A percentile compares a stretch with the other conserved stretches of the same genome.
Evolutionary conservation across 2,113 vertebrate species (phyloP).

Genomic region (Euleptes europaea): DNA sequence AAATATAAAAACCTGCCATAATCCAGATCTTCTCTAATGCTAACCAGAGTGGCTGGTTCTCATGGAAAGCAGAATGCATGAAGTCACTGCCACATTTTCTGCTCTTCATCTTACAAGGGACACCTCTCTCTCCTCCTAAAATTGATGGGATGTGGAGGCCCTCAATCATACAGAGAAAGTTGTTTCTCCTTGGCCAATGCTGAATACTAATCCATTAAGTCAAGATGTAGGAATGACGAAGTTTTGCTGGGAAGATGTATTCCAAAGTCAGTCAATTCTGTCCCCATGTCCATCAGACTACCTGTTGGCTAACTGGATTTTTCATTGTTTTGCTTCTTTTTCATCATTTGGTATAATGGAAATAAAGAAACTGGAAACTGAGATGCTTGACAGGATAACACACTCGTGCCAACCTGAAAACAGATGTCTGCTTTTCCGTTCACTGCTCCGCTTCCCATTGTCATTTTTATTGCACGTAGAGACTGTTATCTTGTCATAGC

Average conservation of each 20-base stretch:
- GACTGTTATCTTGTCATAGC: slow-evolving; percentile 58
- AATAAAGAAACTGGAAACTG: slow-evolving; percentile 45
- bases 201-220: background rate
- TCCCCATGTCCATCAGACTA: background rate
- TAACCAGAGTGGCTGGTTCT: too few species aligned
- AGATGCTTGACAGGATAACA: slow-evolving; percentile 54
- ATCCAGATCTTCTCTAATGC: too few species aligned
- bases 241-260: accelerated
- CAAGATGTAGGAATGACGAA: background rate
- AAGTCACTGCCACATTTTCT: too few species aligned
- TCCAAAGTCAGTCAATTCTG: accelerated
- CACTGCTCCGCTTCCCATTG: slow-evolving; percentile 52
- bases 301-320: slow-evolving; percentile 11
- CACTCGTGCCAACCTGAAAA: slow-evolving; percentile 49
- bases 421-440: slow-evolving; percentile 58
- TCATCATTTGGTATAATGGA: slow-evolving; percentile 48
- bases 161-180: background rate
- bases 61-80: too few species aligned
- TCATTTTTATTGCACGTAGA: slow-evolving; percentile 59
- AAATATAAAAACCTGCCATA: too few species aligned
- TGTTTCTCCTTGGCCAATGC: accelerated
- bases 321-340: slow-evolving; percentile 27
- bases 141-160: background rate
- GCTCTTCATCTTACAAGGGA: too few species aligned
- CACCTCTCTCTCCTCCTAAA: too few species aligned